Percentiles rank a stretch among this genome's conserved stretches.
These are phyloP conservation scores for Silurus glanis DNA, from an alignment of 2,113 vertebrate genomes.

Conservation along the genomic window DNA sequence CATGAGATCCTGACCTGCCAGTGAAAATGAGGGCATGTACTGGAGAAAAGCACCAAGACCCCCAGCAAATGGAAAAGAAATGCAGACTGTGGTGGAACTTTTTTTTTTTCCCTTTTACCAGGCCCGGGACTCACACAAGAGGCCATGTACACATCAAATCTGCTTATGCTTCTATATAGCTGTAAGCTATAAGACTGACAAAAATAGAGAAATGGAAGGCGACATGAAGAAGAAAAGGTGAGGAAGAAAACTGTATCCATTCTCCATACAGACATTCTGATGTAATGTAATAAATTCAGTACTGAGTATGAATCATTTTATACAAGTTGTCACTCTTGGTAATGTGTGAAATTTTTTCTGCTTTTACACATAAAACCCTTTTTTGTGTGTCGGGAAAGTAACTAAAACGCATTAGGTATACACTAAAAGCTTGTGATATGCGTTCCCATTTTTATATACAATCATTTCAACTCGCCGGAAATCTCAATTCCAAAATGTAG, in stretches of 20 bases:
- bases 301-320: neutral
- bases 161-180: conserved; percentile 37
- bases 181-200: conserved; percentile 60
- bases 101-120: conserved; percentile 66
- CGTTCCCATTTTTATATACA: neutral
- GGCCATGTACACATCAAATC: conserved; percentile 71
- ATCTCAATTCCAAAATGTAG: neutral
- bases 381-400: neutral
- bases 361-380: neutral
- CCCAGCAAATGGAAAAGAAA: conserved; percentile 76
- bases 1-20: conserved; percentile 92
- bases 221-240: neutral
- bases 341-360: neutral
- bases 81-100: conserved; percentile 71
- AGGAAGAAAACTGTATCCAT: neutral
- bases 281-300: neutral
- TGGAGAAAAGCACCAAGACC: conserved; percentile 83
- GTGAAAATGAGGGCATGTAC: conserved; percentile 85
- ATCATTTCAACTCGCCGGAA: neutral
- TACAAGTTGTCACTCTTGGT: neutral
- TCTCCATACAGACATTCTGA: neutral
- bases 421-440: neutral
- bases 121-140: conserved; percentile 72
- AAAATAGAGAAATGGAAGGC: neutral
- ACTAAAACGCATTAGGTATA: neutral